Conservation (phyloP, 2,888 invertebrate species). For the Drosophila heteroneura region DNA sequence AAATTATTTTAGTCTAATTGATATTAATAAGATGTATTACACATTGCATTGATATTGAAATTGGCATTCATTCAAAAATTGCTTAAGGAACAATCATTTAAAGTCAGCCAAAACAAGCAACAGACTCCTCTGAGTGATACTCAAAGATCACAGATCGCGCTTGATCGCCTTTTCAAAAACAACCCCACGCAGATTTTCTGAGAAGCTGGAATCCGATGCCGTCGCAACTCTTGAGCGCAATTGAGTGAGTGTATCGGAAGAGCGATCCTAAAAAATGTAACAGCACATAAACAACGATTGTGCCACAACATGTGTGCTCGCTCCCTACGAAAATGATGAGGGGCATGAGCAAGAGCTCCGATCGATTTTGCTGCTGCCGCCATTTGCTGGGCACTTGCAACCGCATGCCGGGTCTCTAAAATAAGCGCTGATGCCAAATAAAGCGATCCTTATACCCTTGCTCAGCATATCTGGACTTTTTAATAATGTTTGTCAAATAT, state of each 20-base stretch:
- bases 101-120: constrained; percentile 1
- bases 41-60: neutral
- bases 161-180: constrained; percentile 35
- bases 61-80: constrained; percentile 7
- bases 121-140: constrained; percentile 4
- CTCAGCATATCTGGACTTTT: constrained; percentile 4
- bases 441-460: constrained; percentile 29
- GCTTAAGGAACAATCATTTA: constrained; percentile 26
- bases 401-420: constrained; percentile 56
- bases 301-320: constrained; percentile 52
- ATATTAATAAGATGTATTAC: neutral
- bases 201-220: constrained; percentile 30
- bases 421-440: constrained; percentile 50
- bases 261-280: constrained; percentile 54
- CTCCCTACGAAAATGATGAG: constrained; percentile 18
- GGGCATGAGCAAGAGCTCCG: constrained; percentile 23
- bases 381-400: constrained; percentile 40
- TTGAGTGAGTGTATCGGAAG: constrained; percentile 45
- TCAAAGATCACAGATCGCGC: constrained; percentile 33
- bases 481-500: neutral
- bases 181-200: constrained; percentile 65
- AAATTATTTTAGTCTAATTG: neutral
- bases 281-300: constrained; percentile 54
- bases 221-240: constrained; percentile 37
- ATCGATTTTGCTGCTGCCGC: constrained; percentile 9